A percentile compares a stretch with the other conserved stretches of the same genome.
Conservation (phyloP, 2,113 vertebrate species). For the Lophotis ruficrista region DNA sequence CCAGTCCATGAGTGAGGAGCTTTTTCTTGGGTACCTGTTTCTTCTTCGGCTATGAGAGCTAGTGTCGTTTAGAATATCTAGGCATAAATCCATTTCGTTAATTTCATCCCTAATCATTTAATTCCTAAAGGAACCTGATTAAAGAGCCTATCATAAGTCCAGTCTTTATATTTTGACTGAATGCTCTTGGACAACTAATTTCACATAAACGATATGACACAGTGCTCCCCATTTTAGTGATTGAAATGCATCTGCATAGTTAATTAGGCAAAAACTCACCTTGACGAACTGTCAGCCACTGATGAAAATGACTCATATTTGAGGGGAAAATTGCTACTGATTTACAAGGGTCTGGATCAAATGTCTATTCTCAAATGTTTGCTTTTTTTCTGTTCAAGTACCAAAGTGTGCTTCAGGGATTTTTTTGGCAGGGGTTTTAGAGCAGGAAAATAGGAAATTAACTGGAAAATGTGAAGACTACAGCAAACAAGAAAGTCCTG, state of each 20-base stretch:
- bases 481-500: conserved; percentile 46
- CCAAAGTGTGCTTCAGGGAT: background rate
- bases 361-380: background rate
- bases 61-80: background rate
- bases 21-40: background rate
- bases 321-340: background rate
- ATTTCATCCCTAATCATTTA: background rate
- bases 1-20: background rate
- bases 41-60: background rate
- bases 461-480: background rate
- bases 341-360: background rate
- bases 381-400: background rate
- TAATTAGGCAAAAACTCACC: background rate
- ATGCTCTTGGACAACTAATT: background rate
- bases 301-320: background rate
- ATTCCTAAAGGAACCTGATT: background rate
- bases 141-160: background rate
- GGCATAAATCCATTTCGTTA: background rate
- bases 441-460: conserved; percentile 27
- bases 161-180: background rate
- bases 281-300: background rate
- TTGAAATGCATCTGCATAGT: background rate
- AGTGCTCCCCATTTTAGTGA: background rate
- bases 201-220: background rate
- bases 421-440: background rate